Conservation (phyloP, 2,797 vertebrate genomes). For the Sebastes vulpes region DNA sequence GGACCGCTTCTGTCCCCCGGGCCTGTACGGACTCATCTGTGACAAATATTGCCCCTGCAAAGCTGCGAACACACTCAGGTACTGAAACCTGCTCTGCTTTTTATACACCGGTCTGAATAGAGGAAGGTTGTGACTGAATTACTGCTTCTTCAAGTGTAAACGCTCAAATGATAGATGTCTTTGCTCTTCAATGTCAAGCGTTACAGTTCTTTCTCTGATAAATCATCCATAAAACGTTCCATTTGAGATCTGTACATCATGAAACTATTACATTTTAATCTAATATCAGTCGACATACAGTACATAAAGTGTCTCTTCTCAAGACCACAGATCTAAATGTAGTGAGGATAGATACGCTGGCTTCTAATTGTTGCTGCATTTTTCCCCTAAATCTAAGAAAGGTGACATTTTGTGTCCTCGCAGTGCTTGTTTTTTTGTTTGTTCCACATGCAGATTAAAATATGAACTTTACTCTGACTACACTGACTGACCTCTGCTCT, state of each 20-base stretch:
- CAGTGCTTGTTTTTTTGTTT: neutral
- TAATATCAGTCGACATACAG: neutral
- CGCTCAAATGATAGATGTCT: neutral
- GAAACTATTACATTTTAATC: neutral
- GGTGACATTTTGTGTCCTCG: neutral
- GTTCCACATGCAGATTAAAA: neutral
- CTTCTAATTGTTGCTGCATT: neutral
- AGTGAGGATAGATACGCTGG: neutral
- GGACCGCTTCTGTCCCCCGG: conserved; percentile 93
- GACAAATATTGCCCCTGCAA: conserved; percentile 93
- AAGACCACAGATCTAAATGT: neutral
- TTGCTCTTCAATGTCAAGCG: neutral
- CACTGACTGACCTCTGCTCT: neutral
- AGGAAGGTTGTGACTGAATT: neutral
- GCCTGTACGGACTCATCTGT: conserved; percentile 92
- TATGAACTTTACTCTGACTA: neutral
- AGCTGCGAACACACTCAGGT: conserved; percentile 91
- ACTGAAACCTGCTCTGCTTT: neutral
- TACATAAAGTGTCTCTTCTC: neutral
- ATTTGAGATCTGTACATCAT: neutral
- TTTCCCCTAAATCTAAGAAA: neutral
- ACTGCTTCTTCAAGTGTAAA: neutral
- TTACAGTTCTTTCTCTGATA: neutral
- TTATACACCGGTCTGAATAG: neutral
- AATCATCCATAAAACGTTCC: neutral